These are phyloP conservation scores for Lithobates sylvaticus DNA, from an alignment of 2,797 vertebrate species.

Conservation along the genomic window DNA sequence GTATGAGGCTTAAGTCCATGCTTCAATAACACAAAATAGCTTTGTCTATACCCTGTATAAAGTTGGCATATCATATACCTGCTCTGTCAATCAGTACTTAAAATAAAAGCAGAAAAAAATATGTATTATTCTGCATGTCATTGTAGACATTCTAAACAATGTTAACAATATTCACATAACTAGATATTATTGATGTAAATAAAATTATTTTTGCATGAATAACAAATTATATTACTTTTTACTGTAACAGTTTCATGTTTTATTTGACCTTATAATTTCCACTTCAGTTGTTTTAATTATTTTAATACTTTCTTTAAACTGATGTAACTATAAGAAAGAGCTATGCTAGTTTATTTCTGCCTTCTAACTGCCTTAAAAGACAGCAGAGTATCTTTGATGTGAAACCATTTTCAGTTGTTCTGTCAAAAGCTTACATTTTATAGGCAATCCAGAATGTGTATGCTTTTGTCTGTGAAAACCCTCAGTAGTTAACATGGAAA, in stretches of 20 bases:
- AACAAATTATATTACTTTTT: slow-evolving; percentile 39
- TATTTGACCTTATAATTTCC: slow-evolving; percentile 52
- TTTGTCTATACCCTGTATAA: background rate
- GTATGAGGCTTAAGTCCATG: no score
- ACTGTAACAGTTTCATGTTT: slow-evolving; percentile 29
- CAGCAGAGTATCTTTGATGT: slow-evolving; percentile 33
- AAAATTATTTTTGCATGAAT: slow-evolving; percentile 48
- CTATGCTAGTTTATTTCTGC: slow-evolving; percentile 10
- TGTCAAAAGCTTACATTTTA: slow-evolving; percentile 62
- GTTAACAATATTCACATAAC: slow-evolving; percentile 15
- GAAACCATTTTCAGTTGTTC: slow-evolving; percentile 57
- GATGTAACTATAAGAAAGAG: slow-evolving; percentile 29
- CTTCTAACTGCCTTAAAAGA: slow-evolving; percentile 6
- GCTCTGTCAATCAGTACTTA: background rate
- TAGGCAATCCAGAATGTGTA: slow-evolving; percentile 63
- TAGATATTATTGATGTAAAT: slow-evolving; percentile 42
- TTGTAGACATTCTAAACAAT: background rate
- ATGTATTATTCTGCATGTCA: background rate
- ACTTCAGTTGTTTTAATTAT: slow-evolving; percentile 56
- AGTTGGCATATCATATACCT: background rate
- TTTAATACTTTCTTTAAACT: slow-evolving; percentile 34
- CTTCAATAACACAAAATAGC: no score
- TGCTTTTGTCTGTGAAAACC: slow-evolving; percentile 71
- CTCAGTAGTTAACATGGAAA: slow-evolving; percentile 73
- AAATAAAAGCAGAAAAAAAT: background rate